Conservation (phyloP, 37 sponge, comb jelly and placozoan species). For the Aplysina aerophoba region DNA sequence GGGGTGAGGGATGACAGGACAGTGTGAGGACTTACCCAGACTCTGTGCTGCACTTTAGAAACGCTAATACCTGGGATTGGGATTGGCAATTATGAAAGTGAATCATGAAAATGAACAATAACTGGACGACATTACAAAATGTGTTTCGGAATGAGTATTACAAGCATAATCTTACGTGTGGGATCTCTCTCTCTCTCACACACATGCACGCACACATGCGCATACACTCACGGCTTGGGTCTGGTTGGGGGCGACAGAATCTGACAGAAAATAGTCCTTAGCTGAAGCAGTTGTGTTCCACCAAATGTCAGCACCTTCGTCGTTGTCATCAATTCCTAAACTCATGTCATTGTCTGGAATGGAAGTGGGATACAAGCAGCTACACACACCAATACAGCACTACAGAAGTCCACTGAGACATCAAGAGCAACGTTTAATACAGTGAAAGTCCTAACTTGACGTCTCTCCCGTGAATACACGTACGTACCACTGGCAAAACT, state of each 20-base stretch:
- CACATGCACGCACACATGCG: background rate
- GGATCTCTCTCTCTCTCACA: too few species aligned
- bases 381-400: too few species aligned
- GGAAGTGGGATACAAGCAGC: background rate
- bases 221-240: slow-evolving; percentile 40
- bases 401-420: too few species aligned
- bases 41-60: background rate
- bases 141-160: too few species aligned
- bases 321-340: background rate
- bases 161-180: too few species aligned
- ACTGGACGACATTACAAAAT: too few species aligned
- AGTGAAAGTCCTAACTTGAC: too few species aligned
- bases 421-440: too few species aligned
- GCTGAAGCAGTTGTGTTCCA: slow-evolving; percentile 6
- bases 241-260: slow-evolving; percentile 9
- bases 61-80: slow-evolving; percentile 21
- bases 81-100: background rate
- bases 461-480: too few species aligned
- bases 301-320: background rate
- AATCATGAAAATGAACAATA: background rate
- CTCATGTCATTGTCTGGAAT: slow-evolving; percentile 6
- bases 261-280: background rate
- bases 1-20: background rate
- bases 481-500: slow-evolving; percentile 1
- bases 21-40: background rate